Percentiles rank a stretch among this genome's conserved stretches.
Conservation (phyloP, 2,113 vertebrate genomes). For the Smithornis capensis region DNA sequence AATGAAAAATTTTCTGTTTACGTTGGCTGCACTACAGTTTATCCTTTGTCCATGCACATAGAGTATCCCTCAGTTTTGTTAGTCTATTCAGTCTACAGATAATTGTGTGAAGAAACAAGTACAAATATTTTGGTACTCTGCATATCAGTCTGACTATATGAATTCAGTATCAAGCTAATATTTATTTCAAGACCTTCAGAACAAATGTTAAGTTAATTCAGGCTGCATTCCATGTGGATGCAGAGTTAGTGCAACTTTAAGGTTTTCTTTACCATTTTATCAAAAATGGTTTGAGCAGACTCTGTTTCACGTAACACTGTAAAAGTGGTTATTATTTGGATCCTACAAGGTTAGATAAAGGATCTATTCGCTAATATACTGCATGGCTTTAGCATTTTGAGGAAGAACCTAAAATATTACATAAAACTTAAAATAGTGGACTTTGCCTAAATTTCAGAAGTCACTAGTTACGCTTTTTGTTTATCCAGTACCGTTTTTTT, state of each 20-base stretch:
- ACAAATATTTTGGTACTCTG: neutral
- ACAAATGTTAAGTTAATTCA: neutral
- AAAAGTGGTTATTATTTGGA: neutral
- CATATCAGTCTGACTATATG: neutral
- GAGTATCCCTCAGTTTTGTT: neutral
- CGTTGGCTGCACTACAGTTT: neutral
- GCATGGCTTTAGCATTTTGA: neutral
- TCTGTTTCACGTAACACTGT: neutral
- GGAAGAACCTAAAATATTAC: neutral
- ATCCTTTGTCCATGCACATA: neutral
- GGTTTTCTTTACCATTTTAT: neutral
- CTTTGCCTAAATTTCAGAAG: neutral
- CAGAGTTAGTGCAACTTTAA: neutral
- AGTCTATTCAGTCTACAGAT: neutral
- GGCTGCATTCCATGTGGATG: neutral
- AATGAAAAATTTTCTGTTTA: neutral
- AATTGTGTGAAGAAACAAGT: neutral
- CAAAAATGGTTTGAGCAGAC: neutral
- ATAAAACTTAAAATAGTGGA: neutral
- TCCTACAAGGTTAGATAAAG: neutral
- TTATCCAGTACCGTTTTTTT: neutral
- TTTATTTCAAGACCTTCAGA: neutral
- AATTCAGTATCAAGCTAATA: neutral
- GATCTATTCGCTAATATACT: neutral
- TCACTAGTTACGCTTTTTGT: neutral